Percentiles rank a stretch among this genome's conserved stretches.
Conservation (phyloP, 2,113 vertebrate species). For the Pristiophorus japonicus region DNA sequence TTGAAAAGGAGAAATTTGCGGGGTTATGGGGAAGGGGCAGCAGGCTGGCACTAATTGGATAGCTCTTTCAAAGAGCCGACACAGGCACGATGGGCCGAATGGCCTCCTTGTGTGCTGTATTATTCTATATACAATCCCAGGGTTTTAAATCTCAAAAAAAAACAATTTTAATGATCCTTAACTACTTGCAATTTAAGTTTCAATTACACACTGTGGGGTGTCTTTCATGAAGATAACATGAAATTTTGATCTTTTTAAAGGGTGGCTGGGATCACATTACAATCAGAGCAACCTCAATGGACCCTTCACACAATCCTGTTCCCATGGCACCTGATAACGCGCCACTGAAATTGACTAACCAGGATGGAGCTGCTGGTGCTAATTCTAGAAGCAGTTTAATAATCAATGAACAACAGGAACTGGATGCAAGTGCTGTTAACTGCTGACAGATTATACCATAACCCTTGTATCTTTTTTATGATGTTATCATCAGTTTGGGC, state of each 20-base stretch:
- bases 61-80: not conserved
- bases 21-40: not conserved
- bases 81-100: not conserved
- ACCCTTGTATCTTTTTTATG: not conserved
- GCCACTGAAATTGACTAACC: accelerated
- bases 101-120: not conserved
- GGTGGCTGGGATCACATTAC: constrained; percentile 92
- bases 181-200: not conserved
- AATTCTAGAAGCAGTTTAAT: constrained; percentile 41
- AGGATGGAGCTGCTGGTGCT: constrained; percentile 38
- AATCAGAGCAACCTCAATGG: constrained; percentile 72
- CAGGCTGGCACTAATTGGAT: too few relatives aligned
- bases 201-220: not conserved
- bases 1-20: not conserved
- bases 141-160: not conserved
- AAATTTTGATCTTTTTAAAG: constrained; percentile 50
- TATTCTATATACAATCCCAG: not conserved
- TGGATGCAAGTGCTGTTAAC: constrained; percentile 49
- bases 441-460: constrained; percentile 46
- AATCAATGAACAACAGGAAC: constrained; percentile 45
- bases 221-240: not conserved
- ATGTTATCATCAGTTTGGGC: not conserved
- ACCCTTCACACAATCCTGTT: constrained; percentile 46
- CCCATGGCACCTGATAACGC: not conserved
- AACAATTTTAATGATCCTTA: not conserved